Evolutionary conservation across 2,888 invertebrate genomes (phyloP).

Genomic region (Abscondita cerata): DNA sequence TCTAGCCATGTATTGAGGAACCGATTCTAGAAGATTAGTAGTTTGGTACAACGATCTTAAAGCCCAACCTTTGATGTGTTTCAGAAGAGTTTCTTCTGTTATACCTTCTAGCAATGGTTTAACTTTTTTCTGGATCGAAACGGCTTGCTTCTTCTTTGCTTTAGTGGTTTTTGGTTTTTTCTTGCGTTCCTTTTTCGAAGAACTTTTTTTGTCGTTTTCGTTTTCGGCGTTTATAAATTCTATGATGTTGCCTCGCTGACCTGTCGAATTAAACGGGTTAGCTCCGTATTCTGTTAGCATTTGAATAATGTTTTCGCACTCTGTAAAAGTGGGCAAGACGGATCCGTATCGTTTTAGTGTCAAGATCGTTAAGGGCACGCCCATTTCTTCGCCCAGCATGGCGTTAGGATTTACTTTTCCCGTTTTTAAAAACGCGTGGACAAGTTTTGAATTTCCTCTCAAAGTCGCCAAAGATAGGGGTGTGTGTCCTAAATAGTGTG

Average conservation of each 20-base stretch:
- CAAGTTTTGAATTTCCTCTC: slow-evolving; percentile 48
- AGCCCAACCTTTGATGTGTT: slow-evolving; percentile 41
- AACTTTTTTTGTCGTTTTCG: too few species aligned
- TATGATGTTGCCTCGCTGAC: slow-evolving; percentile 46
- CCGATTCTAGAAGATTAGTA: too few species aligned
- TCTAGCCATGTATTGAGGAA: slow-evolving; percentile 43
- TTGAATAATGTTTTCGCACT: slow-evolving; percentile 44
- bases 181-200: too few species aligned
- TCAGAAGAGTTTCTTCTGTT: slow-evolving; percentile 39
- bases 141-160: too few species aligned
- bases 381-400: slow-evolving; percentile 49
- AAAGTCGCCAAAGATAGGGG: slow-evolving; percentile 53
- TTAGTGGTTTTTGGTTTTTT: too few species aligned
- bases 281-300: slow-evolving; percentile 44
- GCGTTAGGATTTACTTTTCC: slow-evolving; percentile 47
- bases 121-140: slow-evolving; percentile 15
- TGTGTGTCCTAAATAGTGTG: slow-evolving; percentile 53
- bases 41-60: slow-evolving; percentile 44
- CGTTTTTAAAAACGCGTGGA: slow-evolving; percentile 43
- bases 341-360: slow-evolving; percentile 49
- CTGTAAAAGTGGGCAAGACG: slow-evolving; percentile 38
- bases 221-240: slow-evolving; percentile 41
- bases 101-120: slow-evolving; percentile 39
- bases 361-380: slow-evolving; percentile 51
- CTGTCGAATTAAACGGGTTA: slow-evolving; percentile 49